Conservation (phyloP, 2,888 invertebrate genomes). For the Scaptomyza parva region DNA sequence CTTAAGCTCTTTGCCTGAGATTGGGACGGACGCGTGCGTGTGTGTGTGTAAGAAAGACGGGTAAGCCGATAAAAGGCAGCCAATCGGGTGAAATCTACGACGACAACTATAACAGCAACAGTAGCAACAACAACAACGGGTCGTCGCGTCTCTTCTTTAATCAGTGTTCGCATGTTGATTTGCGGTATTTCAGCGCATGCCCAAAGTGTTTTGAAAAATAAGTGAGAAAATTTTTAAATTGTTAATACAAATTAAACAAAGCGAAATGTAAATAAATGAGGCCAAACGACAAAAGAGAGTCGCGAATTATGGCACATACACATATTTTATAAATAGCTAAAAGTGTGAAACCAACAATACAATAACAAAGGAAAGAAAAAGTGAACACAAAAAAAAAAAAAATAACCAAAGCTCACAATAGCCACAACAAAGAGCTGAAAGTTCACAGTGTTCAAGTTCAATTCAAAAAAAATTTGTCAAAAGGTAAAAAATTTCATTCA, state of each 20-base stretch:
- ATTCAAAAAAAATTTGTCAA: conserved; percentile 10
- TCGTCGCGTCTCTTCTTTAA: conserved; percentile 42
- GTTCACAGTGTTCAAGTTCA: conserved; percentile 22
- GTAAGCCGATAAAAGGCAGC: conserved; percentile 42
- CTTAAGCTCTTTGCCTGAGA: conserved; percentile 23
- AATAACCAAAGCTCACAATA: conserved; percentile 16
- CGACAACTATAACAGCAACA: conserved; percentile 26
- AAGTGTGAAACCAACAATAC: conserved; percentile 24
- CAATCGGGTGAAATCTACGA: conserved; percentile 71
- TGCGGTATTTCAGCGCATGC: conserved; percentile 46
- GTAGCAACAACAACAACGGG: conserved; percentile 28
- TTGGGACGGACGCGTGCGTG: conserved; percentile 30
- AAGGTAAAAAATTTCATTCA: conserved; percentile 45
- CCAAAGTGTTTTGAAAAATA: conserved; percentile 50
- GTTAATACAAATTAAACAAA: conserved; percentile 42
- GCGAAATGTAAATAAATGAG: conserved; percentile 67
- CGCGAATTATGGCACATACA: conserved; percentile 69
- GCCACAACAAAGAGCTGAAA: conserved; percentile 14
- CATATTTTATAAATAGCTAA: conserved; percentile 58
- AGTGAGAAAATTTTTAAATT: conserved; percentile 46
- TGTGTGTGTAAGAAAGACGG: conserved; percentile 20
- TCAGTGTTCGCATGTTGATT: conserved; percentile 33
- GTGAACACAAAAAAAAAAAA: conserved; percentile 36
- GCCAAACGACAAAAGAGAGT: conserved; percentile 57
- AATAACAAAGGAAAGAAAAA: conserved; percentile 71